Conservation (phyloP, 1,140 invertebrate species). For the Portunus trituberculatus region DNA sequence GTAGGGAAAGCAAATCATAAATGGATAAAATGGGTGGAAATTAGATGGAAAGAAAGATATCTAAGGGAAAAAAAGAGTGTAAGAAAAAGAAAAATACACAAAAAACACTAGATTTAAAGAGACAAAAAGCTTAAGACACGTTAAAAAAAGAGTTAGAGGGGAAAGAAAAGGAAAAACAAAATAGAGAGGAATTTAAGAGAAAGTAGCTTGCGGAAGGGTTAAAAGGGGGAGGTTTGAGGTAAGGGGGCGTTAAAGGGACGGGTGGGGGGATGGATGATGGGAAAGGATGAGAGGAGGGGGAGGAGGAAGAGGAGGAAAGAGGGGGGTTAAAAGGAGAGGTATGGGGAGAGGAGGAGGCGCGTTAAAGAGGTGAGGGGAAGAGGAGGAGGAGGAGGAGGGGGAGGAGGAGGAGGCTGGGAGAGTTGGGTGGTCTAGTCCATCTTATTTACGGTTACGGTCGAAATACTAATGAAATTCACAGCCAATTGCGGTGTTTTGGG, state of each 20-base stretch:
- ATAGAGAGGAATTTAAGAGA: background rate
- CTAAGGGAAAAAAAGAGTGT: too few species aligned
- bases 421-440: slow-evolving; percentile 39
- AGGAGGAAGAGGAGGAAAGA: background rate
- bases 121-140: too few species aligned
- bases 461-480: slow-evolving; percentile 67
- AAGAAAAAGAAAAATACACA: too few species aligned
- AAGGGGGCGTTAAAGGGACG: background rate
- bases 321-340: background rate
- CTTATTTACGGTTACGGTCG: slow-evolving; percentile 57
- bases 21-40: too few species aligned
- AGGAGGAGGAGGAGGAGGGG: background rate
- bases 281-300: too few species aligned
- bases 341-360: background rate
- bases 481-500: slow-evolving; percentile 54
- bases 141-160: too few species aligned
- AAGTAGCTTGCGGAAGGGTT: too few species aligned
- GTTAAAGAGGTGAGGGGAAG: background rate
- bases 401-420: background rate
- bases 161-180: too few species aligned
- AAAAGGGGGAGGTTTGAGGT: background rate
- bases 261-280: background rate
- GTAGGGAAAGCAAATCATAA: too few species aligned
- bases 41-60: too few species aligned
- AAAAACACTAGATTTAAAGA: too few species aligned